Evolutionary conservation across 2,888 invertebrate genomes (phyloP).

Genomic region (Pristionchus entomophagus): DNA sequence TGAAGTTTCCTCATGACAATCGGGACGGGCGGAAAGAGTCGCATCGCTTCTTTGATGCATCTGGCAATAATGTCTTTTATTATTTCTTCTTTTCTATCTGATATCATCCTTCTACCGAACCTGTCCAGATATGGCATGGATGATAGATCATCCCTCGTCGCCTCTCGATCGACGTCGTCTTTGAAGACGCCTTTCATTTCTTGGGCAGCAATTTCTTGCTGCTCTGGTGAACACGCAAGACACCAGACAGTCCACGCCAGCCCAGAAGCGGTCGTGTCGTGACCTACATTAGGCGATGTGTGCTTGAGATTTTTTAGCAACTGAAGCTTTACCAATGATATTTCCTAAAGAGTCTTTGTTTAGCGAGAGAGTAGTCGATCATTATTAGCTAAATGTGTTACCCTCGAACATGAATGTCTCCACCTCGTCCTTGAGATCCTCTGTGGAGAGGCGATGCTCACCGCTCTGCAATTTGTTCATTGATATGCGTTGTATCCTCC

Average conservation of each 20-base stretch:
- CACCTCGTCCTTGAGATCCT: constrained; percentile 39
- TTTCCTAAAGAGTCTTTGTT: too few relatives aligned
- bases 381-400: neutral
- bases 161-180: neutral
- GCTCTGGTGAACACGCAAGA: constrained; percentile 31
- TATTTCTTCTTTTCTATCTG: too few relatives aligned
- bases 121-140: constrained; percentile 18
- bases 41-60: constrained; percentile 44
- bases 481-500: too few relatives aligned
- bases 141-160: neutral
- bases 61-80: neutral
- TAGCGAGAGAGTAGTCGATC: too few relatives aligned
- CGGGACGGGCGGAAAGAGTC: constrained; percentile 38
- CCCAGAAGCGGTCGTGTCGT: constrained; percentile 39
- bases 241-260: constrained; percentile 44
- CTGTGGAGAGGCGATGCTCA: neutral
- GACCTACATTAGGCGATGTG: constrained; percentile 8
- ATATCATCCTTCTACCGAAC: neutral
- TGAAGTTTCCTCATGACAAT: constrained; percentile 20
- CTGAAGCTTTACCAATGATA: neutral
- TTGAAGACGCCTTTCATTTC: neutral
- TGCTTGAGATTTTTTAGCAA: neutral
- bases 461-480: constrained; percentile 18
- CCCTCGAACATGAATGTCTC: constrained; percentile 46
- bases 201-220: neutral